Evolutionary conservation across 2,888 invertebrate genomes (phyloP).

Genomic region (Philonicus albiceps): DNA sequence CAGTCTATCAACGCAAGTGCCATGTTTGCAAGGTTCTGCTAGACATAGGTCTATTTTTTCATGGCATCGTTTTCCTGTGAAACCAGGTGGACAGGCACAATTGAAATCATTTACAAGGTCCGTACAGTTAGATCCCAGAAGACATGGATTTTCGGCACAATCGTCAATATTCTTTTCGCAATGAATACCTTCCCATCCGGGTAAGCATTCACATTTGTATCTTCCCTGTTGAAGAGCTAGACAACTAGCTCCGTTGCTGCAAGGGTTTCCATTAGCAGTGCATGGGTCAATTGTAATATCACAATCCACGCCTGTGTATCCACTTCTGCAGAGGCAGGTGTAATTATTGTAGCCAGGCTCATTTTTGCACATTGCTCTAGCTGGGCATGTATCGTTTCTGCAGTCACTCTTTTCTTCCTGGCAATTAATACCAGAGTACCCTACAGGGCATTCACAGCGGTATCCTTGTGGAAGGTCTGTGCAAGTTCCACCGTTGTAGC

Average conservation of each 20-base stretch:
- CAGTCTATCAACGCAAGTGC: conserved; percentile 89
- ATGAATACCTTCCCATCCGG: conserved; percentile 96
- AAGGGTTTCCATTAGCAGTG: conserved; percentile 87
- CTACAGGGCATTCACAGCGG: conserved; percentile 84
- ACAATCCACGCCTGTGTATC: conserved; percentile 92
- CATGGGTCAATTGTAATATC: conserved; percentile 92
- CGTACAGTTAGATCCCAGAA: conserved; percentile 89
- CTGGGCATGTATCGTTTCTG: conserved; percentile 88
- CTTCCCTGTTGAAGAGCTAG: conserved; percentile 89
- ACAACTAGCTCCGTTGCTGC: conserved; percentile 89
- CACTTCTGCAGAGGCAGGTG: conserved; percentile 92
- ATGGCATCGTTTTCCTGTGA: conserved; percentile 95
- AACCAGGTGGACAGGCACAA: conserved; percentile 93
- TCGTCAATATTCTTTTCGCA: conserved; percentile 95
- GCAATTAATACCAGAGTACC: conserved; percentile 92
- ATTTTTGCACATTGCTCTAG: conserved; percentile 96
- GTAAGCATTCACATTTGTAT: conserved; percentile 92
- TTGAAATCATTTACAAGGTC: conserved; percentile 94
- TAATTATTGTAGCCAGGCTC: conserved; percentile 88
- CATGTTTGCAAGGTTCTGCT: conserved; percentile 90
- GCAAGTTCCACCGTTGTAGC: conserved; percentile 92
- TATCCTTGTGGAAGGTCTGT: conserved; percentile 93
- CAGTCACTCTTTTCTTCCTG: conserved; percentile 93
- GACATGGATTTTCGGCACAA: conserved; percentile 90
- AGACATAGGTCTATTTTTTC: conserved; percentile 93